A percentile compares a stretch with the other conserved stretches of the same genome.
phyloP scores from a whole-genome alignment of 2,113 vertebrate genomes.

The Aptenodytes patagonicus region DNA sequence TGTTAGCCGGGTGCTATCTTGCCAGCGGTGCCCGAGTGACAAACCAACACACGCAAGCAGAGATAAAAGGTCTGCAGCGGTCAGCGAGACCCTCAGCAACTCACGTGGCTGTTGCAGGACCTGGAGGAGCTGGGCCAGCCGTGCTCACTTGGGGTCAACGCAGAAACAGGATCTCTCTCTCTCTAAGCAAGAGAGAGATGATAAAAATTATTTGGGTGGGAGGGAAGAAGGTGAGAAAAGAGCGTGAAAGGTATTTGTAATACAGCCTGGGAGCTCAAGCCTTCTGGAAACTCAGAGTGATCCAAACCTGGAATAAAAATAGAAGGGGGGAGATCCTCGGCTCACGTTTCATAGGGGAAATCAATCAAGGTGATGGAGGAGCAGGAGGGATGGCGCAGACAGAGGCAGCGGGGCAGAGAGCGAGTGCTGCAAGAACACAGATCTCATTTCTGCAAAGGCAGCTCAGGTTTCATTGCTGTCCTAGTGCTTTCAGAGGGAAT shows the following conservation, averaged over 20 bases:
- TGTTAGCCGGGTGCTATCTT: not conserved
- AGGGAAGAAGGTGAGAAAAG: not conserved
- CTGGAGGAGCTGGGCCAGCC: not conserved
- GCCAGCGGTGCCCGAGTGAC: not conserved
- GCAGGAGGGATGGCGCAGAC: not conserved
- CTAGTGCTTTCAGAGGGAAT: not conserved
- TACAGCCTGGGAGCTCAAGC: not conserved
- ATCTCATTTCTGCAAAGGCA: not conserved
- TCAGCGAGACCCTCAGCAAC: not conserved
- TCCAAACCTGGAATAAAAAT: constrained; percentile 11
- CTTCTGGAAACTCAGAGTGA: not conserved
- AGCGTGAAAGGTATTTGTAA: not conserved
- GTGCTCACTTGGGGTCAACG: rapidly evolving
- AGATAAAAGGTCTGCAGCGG: not conserved
- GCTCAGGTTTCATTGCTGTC: not conserved
- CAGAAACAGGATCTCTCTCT: not conserved
- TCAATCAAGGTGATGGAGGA: not conserved
- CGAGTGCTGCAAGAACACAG: not conserved
- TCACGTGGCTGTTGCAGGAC: not conserved
- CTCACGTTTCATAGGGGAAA: not conserved
- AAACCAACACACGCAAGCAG: not conserved
- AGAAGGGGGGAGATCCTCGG: not conserved
- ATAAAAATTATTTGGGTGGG: not conserved
- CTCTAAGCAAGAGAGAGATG: not conserved
- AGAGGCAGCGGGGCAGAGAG: not conserved